Conservation (phyloP, 2,113 vertebrate genomes). For the Opisthocomus hoazin region DNA sequence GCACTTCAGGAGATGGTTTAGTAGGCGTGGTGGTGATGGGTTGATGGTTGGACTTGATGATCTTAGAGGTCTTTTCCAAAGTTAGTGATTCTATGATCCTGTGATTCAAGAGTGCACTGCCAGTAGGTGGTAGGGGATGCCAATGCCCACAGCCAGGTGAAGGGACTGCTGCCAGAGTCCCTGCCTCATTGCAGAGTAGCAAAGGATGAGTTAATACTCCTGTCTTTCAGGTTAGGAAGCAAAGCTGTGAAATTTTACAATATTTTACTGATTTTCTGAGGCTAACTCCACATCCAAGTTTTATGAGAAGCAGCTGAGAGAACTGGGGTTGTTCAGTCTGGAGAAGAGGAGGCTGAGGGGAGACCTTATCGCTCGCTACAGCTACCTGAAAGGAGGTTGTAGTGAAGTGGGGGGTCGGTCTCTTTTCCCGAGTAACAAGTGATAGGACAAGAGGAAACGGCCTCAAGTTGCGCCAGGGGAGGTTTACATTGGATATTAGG, state of each 20-base stretch:
- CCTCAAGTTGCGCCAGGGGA: not conserved
- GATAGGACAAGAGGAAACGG: too few species aligned
- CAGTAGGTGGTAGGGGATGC: not conserved
- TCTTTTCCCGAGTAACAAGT: not conserved
- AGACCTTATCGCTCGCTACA: not conserved
- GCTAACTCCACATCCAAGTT: not conserved
- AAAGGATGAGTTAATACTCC: not conserved
- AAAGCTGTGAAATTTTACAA: not conserved
- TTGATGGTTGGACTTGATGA: too few species aligned
- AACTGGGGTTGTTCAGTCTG: not conserved
- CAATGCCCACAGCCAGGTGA: not conserved
- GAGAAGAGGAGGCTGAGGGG: not conserved
- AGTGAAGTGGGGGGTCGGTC: not conserved
- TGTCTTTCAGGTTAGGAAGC: not conserved
- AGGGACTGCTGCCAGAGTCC: not conserved
- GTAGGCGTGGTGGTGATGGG: too few species aligned
- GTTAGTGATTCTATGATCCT: too few species aligned
- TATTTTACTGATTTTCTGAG: not conserved
- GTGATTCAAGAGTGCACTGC: not conserved
- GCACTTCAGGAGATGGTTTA: too few species aligned
- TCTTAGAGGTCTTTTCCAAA: too few species aligned
- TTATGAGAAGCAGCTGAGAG: rapidly evolving
- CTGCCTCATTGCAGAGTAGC: not conserved
- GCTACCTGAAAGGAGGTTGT: not conserved
- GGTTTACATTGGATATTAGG: not conserved